phyloP scores from a whole-genome alignment of 2,113 vertebrate genomes.

The Pollimyrus isidori region DNA sequence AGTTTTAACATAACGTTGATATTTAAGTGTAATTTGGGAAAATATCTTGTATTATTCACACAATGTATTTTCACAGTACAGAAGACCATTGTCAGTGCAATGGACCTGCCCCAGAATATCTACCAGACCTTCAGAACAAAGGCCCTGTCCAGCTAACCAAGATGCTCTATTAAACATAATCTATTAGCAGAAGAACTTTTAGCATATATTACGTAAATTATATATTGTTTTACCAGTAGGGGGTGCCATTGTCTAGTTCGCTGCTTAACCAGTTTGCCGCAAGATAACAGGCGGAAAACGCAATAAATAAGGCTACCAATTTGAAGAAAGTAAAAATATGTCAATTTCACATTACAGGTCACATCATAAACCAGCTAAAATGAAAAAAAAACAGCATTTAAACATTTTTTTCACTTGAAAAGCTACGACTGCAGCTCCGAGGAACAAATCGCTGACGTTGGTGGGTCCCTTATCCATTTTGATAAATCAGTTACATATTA shows the following conservation, averaged over 20 bases:
- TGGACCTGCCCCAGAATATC: neutral
- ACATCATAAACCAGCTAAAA: neutral
- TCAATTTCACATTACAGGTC: neutral
- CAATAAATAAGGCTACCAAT: neutral
- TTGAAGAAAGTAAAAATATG: neutral
- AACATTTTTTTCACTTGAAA: neutral
- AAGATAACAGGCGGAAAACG: neutral
- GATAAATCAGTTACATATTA: neutral
- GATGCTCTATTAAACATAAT: neutral
- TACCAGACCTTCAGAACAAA: neutral
- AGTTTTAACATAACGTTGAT: neutral
- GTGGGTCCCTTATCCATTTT: neutral
- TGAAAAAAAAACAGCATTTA: neutral
- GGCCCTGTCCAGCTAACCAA: neutral
- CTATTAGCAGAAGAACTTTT: neutral
- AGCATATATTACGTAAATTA: neutral
- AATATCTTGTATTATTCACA: neutral
- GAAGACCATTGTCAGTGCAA: neutral
- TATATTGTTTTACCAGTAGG: conserved; percentile 2
- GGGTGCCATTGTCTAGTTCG: neutral
- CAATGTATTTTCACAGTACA: neutral
- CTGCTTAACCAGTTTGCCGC: neutral
- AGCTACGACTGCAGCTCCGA: neutral
- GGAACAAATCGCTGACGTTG: neutral
- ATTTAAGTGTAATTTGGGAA: neutral